Base-by-base conservation (phyloP, 1,140 invertebrate species). In the Xylocopa sonorina region DNA sequence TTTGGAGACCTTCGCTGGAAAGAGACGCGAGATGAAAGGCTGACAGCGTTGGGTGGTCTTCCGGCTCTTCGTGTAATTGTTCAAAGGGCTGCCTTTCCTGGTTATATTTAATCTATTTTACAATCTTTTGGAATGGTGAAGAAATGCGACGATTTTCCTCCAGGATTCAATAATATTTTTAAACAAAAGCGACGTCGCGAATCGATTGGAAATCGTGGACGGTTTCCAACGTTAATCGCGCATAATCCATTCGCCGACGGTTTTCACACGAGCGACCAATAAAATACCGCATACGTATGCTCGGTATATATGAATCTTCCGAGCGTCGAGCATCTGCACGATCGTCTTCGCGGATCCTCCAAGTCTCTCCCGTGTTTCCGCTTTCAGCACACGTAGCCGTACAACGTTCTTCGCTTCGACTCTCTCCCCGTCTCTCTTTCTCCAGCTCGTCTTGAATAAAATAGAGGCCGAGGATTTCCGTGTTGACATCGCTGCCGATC, bases 371-470 rank as follows among this genome's bases (percentile, higher is more conserved):
- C 32, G 55, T 27, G 76, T 46, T 72, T 73, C 69, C 69, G 69
- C 41, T 78, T 78, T 73, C 77, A 72, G 58, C 67, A 78, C 77
- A 78, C 77, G 77, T 78, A 78, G 32, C 9, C 48, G 68, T 46
- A 73, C 69, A 78, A 73, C 77, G 68, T 78, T 78, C 77, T 73
- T 53, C 68, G 58, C 58, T 78, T 73, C 41, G 66, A 69, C 75
- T 78, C 50, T 62, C 69, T 48, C 24, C 41, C 41, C 12, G 9
- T 43, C 41, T 3, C 29, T 58, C 55, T 53, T 50, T 75, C 51
- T 53, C 72, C 38, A 18, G 41, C 16, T 63, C 34, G 32, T 34
- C 66, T 51, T 73, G 77, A 78, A 78, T 78, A 78, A 78, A 78
- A 73, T 73, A 78, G 68, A 73, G 64, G 46, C 58, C 48, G 69